phyloP scores from a whole-genome alignment of 2,113 vertebrate genomes.

The Promerops cafer region DNA sequence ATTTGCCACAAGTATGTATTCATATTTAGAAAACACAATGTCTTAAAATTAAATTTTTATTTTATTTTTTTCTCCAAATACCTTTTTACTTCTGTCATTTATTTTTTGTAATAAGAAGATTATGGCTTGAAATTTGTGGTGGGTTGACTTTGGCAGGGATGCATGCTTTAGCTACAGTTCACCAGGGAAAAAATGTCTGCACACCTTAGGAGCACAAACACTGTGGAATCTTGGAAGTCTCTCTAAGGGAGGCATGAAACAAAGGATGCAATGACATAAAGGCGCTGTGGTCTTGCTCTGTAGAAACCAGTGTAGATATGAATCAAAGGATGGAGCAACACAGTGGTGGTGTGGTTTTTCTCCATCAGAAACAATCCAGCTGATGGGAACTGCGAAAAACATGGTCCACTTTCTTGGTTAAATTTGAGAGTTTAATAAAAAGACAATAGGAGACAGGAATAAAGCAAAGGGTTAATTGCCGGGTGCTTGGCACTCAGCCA shows the following conservation, averaged over 20 bases:
- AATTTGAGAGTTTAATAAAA: no score
- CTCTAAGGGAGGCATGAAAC: neutral
- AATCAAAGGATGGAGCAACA: neutral
- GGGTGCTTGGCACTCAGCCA: no score
- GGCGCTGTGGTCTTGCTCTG: neutral
- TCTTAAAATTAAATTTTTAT: neutral
- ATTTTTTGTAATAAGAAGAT: neutral
- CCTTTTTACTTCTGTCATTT: neutral
- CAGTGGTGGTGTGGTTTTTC: neutral
- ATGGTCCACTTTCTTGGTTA: no score
- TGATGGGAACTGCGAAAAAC: no score
- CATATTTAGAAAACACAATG: neutral
- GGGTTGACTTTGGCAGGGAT: neutral
- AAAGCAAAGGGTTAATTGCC: no score
- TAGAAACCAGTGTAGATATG: no score
- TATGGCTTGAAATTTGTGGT: neutral
- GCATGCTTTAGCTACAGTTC: neutral
- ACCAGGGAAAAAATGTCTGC: neutral
- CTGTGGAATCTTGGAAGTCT: neutral
- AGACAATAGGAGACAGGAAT: no score
- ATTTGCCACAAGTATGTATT: neutral
- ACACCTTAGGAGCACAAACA: neutral
- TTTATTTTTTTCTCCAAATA: neutral
- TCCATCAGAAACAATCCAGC: neutral
- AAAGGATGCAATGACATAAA: neutral